Conservation (phyloP, 2,888 invertebrate species). For the Portevinia maculata region DNA sequence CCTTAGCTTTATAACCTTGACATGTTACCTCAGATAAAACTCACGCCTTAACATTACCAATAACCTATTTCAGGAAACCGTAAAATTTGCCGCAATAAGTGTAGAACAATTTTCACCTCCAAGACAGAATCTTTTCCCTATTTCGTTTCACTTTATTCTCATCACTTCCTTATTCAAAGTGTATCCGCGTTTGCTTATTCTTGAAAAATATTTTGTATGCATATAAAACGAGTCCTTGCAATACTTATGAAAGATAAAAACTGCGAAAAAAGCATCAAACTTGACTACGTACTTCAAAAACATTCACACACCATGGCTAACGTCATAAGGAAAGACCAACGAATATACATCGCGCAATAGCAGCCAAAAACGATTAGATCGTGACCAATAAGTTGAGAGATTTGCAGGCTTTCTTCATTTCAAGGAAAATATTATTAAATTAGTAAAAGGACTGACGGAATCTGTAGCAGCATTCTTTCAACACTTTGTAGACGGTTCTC, state of each 20-base stretch:
- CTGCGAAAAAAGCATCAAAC: constrained; percentile 25
- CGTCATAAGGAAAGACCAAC: not conserved
- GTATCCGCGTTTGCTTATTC: constrained; percentile 42
- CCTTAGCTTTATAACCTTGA: constrained; percentile 13
- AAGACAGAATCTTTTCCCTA: not conserved
- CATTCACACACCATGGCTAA: not conserved
- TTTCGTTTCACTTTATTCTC: constrained; percentile 4
- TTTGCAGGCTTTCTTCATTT: constrained; percentile 47
- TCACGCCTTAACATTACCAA: constrained; percentile 27
- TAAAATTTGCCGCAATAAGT: constrained; percentile 45
- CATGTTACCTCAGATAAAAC: constrained; percentile 22
- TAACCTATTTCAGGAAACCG: constrained; percentile 45
- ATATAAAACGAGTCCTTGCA: constrained; percentile 39
- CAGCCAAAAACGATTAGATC: constrained; percentile 28
- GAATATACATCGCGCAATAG: constrained; percentile 9
- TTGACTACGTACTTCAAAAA: constrained; percentile 28
- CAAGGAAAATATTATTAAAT: constrained; percentile 61
- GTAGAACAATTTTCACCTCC: constrained; percentile 19
- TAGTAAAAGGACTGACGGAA: constrained; percentile 49
- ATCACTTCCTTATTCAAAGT: constrained; percentile 41
- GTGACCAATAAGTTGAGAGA: constrained; percentile 51
- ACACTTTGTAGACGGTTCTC: not conserved
- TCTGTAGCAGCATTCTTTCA: constrained; percentile 13
- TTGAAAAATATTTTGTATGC: constrained; percentile 31
- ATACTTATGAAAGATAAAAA: not conserved